phyloP scores from a whole-genome alignment of 1,140 invertebrate genomes.

The Coenobita brevimanus region DNA sequence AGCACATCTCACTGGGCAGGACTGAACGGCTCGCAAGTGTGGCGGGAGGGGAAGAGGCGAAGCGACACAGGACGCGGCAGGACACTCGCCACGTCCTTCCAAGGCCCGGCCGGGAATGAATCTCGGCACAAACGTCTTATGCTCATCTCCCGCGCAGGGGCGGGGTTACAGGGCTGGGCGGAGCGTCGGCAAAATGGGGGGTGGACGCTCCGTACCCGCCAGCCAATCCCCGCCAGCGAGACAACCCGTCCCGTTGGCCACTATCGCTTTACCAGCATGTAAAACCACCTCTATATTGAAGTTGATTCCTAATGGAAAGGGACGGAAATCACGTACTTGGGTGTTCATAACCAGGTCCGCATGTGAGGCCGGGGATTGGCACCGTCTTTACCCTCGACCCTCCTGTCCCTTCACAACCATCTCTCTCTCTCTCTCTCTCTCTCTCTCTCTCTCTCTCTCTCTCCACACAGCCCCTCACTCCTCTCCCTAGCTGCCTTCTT shows the following conservation, averaged over 20 bases:
- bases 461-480: too few relatives aligned
- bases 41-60: background rate
- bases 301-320: slow-evolving; percentile 60
- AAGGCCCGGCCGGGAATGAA: slow-evolving; percentile 47
- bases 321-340: slow-evolving; percentile 58
- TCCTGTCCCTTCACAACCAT: background rate
- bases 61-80: slow-evolving; percentile 34
- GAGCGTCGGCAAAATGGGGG: background rate
- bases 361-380: slow-evolving; percentile 35
- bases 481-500: too few relatives aligned
- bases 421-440: background rate
- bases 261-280: slow-evolving; percentile 56
- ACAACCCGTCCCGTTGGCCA: slow-evolving; percentile 23
- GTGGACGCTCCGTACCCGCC: background rate
- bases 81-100: slow-evolving; percentile 50
- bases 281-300: slow-evolving; percentile 60
- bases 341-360: slow-evolving; percentile 58
- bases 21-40: background rate
- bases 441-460: background rate
- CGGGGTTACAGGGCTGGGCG: background rate
- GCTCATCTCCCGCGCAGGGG: slow-evolving; percentile 54
- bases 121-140: slow-evolving; percentile 53
- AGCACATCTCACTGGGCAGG: background rate
- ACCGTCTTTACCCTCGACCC: background rate
- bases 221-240: slow-evolving; percentile 25